Evolutionary conservation across 2,113 vertebrate genomes (phyloP).

Genomic region (Egretta garzetta): DNA sequence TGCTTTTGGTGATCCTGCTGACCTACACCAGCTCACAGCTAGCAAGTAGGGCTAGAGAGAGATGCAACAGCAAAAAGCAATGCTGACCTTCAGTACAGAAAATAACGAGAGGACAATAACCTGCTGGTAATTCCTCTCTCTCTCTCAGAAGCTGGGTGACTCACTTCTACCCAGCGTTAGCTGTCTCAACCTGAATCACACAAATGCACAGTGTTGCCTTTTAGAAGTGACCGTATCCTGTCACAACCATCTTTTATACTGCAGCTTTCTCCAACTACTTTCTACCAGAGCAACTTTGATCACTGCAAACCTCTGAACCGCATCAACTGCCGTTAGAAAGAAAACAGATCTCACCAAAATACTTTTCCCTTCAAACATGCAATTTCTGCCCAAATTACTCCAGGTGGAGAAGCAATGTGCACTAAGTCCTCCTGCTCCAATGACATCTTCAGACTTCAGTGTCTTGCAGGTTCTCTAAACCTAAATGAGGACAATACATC

Average conservation of each 20-base stretch:
- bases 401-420: background rate
- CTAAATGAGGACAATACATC: background rate
- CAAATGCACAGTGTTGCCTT: background rate
- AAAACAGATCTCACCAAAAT: background rate
- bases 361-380: background rate
- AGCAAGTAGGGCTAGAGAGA: background rate
- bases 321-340: background rate
- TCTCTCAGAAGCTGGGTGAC: rapidly evolving
- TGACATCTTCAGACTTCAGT: background rate
- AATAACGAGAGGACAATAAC: background rate
- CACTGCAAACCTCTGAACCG: background rate
- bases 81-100: background rate
- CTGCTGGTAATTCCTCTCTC: background rate
- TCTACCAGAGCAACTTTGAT: background rate
- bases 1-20: background rate
- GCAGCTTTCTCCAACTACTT: background rate
- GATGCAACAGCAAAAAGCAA: background rate
- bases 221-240: background rate
- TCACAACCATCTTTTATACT: background rate
- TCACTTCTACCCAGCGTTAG: background rate
- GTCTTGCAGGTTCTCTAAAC: background rate
- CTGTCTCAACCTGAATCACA: background rate
- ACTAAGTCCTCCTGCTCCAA: background rate
- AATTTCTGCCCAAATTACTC: background rate
- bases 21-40: background rate